Evolutionary conservation across 2,797 vertebrate genomes (phyloP).

Genomic region (Sebastes glaucus): DNA sequence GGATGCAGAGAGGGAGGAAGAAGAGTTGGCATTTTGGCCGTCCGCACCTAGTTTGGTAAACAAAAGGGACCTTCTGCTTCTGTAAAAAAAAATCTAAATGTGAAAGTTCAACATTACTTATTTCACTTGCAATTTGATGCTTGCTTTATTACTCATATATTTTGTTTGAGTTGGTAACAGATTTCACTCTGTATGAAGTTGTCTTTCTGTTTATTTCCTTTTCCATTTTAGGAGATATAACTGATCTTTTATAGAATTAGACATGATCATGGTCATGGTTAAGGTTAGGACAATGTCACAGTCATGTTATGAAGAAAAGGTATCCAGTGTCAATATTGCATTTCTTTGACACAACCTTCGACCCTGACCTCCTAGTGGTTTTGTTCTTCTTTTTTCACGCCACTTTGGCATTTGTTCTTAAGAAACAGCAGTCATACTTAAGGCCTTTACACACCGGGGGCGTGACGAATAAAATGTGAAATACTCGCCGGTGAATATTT

Average conservation of each 20-base stretch:
- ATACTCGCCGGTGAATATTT: no score
- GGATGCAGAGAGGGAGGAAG: slow-evolving; percentile 23
- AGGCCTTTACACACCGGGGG: no score
- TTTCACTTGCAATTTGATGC: not conserved
- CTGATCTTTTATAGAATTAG: not conserved
- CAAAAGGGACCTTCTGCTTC: slow-evolving; percentile 6
- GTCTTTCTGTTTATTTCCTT: not conserved
- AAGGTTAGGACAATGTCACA: not conserved
- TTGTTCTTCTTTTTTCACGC: no score
- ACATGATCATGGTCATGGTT: not conserved
- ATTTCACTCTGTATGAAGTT: not conserved
- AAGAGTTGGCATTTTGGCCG: slow-evolving; percentile 36
- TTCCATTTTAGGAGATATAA: not conserved
- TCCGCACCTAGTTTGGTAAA: slow-evolving; percentile 21
- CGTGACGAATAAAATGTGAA: no score
- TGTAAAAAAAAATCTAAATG: not conserved
- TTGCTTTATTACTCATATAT: not conserved
- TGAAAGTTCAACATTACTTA: not conserved
- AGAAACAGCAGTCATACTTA: not conserved
- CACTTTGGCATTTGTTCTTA: not conserved
- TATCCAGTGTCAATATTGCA: no score
- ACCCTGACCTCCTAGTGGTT: no score
- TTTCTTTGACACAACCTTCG: no score
- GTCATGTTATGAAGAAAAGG: not conserved
- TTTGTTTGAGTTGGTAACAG: not conserved